Evolutionary conservation across 2,113 vertebrate species (phyloP).

Genomic region (Oxygymnocypris stewartii): DNA sequence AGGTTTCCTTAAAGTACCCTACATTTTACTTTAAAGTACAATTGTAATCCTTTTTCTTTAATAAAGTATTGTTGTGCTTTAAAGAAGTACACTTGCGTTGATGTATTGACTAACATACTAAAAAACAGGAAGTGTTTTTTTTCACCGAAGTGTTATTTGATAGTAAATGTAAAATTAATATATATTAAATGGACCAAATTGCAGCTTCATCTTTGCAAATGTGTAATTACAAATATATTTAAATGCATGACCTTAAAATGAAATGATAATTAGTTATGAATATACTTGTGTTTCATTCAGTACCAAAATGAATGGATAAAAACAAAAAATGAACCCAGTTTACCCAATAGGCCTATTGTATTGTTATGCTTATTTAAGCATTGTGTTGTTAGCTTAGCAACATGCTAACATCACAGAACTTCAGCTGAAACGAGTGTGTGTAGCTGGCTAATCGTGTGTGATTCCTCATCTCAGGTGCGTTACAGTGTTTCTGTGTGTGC

Average conservation of each 20-base stretch:
- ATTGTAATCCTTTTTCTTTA: too few relatives aligned
- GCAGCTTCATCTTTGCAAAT: too few relatives aligned
- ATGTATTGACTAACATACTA: too few relatives aligned
- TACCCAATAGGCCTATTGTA: not conserved
- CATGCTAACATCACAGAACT: not conserved
- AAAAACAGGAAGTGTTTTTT: too few relatives aligned
- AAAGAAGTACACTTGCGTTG: too few relatives aligned
- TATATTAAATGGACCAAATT: too few relatives aligned
- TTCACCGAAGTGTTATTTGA: too few relatives aligned
- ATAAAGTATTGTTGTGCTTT: too few relatives aligned
- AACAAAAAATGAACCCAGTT: not conserved
- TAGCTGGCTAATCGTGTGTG: not conserved
- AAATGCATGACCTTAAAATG: not conserved
- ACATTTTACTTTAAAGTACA: too few relatives aligned
- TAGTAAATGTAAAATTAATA: too few relatives aligned
- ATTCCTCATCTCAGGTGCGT: not conserved
- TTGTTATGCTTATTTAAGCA: not conserved
- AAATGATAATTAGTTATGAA: not conserved
- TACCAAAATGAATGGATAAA: not conserved
- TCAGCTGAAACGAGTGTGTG: not conserved
- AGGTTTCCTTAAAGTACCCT: too few relatives aligned
- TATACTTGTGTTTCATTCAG: not conserved
- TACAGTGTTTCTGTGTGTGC: not conserved
- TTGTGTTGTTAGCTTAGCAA: not conserved
- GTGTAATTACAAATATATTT: too few relatives aligned